Evolutionary conservation across 2,888 invertebrate species (phyloP), one percentile per base, ranked within the genome.

Genomic region (Gortyna flavago): DNA sequence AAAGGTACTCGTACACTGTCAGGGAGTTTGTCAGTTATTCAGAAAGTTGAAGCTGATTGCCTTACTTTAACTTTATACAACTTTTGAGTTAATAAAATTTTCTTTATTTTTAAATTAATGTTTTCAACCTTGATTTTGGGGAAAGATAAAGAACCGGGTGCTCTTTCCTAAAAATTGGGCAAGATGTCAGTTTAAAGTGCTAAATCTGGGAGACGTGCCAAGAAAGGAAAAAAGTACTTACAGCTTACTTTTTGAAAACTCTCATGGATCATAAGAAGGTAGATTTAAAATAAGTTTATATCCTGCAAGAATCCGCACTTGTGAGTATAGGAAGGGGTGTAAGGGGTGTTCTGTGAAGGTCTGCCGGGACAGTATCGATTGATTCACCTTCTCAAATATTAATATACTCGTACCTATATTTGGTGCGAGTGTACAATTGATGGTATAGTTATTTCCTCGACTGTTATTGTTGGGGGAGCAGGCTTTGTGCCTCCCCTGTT

Each of bases 401-500:
- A 35, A 62, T 72, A 57, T 48, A 59, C 66, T 75, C 16, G 51
- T n/a, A n/a, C n/a, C n/a, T 64, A 38, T 68, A 64, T 81, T 68
- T 29, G 61, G 25, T 82, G 79, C 61, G 72, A 66, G 70, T 54
- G 48, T 59, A 71, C 57, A 38, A 54, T 79, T 73, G 65, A 82
- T 75, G n/a, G n/a, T n/a, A n/a, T n/a, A n/a, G 72, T 85, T 62
- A 65, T 77, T 67, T 75, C 77, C 71, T 71, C 62, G 51, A 29
- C 41, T 69, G 66, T 77, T 75, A 59, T 76, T 65, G 77, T 69
- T 48, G 80, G 88, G 84, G 88, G 81, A 69, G 35, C 29, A 29
- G 21, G 71, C 81, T 67, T 82, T 85, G 85, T 87, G 67, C 78
- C 68, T 73, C 79, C 85, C 86, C 88, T 71, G 77, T 71, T 70